A percentile compares a stretch with the other conserved stretches of the same genome.
Evolutionary conservation across 2,113 vertebrate genomes (phyloP).

Genomic region (Malaclemys terrapin): DNA sequence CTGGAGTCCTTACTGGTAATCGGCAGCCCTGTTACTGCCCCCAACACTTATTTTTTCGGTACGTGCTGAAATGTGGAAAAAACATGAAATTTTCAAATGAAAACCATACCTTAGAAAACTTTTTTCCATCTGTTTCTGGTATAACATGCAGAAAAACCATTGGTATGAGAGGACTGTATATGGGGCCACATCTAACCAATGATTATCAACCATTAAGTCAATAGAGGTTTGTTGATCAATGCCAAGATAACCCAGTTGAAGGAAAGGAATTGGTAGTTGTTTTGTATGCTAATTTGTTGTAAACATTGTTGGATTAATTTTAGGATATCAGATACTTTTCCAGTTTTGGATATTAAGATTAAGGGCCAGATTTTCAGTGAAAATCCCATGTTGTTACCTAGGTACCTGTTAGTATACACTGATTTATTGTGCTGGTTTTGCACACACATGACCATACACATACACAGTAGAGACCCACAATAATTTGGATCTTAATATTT

Average conservation of each 20-base stretch:
- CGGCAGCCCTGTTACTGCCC: not conserved
- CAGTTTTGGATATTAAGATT: not conserved
- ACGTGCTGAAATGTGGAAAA: not conserved
- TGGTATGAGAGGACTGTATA: not conserved
- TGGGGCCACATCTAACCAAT: not conserved
- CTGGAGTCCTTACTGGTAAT: not conserved
- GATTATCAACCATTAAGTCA: not conserved
- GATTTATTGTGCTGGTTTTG: not conserved
- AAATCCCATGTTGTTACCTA: not conserved
- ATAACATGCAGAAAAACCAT: not conserved
- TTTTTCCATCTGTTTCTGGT: not conserved
- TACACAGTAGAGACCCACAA: constrained; percentile 7
- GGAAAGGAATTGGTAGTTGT: not conserved
- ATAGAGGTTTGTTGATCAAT: not conserved
- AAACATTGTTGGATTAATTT: not conserved
- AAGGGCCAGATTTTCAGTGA: not conserved
- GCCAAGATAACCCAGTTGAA: not conserved
- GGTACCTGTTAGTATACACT: not conserved
- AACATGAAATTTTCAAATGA: not conserved
- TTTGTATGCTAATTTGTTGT: not conserved
- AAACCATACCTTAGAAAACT: not conserved
- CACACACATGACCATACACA: not conserved
- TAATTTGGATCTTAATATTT: not conserved
- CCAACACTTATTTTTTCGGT: not conserved
- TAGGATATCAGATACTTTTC: not conserved